phyloP scores from a whole-genome alignment of 2,888 invertebrate genomes.

The Polylopha cassiicola region DNA sequence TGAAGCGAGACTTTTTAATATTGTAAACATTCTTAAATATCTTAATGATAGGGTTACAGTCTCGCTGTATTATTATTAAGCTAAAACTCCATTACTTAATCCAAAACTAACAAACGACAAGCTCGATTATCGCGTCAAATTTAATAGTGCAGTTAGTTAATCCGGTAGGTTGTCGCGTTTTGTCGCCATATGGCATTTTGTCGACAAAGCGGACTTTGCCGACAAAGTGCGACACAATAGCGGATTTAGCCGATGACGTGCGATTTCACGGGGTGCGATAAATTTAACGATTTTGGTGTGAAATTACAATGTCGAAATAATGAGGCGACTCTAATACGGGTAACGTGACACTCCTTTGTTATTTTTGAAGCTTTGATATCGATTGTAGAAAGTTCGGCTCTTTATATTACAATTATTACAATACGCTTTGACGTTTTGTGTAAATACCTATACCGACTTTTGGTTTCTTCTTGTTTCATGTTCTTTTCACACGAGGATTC shows the following conservation, averaged over 20 bases:
- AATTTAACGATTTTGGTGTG: conserved; percentile 52
- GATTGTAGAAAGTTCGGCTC: conserved; percentile 28
- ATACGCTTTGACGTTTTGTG: conserved; percentile 11
- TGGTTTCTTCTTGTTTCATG: too few relatives aligned
- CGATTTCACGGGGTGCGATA: conserved; percentile 49
- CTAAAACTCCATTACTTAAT: too few relatives aligned
- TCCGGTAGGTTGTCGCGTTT: conserved; percentile 37
- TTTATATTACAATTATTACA: conserved; percentile 23
- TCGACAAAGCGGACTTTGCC: conserved; percentile 51
- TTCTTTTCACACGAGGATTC: too few relatives aligned
- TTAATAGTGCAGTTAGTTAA: conserved; percentile 57
- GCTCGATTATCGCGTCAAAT: conserved; percentile 36
- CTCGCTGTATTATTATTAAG: too few relatives aligned
- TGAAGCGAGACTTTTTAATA: too few relatives aligned
- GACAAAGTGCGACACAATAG: conserved; percentile 47
- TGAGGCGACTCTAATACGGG: conserved; percentile 43
- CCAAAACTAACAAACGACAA: conserved; percentile 13
- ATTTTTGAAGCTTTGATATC: conserved; percentile 29
- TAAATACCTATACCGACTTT: conserved; percentile 9
- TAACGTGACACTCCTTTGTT: conserved; percentile 34
- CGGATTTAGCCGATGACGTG: conserved; percentile 55
- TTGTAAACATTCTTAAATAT: too few relatives aligned
- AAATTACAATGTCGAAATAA: conserved; percentile 53
- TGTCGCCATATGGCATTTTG: conserved; percentile 67
- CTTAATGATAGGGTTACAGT: too few relatives aligned